Percentiles rank a stretch among this genome's conserved stretches.
phyloP scores from a whole-genome alignment of 2,888 invertebrate genomes.

The Drosophila hawaiiensis region DNA sequence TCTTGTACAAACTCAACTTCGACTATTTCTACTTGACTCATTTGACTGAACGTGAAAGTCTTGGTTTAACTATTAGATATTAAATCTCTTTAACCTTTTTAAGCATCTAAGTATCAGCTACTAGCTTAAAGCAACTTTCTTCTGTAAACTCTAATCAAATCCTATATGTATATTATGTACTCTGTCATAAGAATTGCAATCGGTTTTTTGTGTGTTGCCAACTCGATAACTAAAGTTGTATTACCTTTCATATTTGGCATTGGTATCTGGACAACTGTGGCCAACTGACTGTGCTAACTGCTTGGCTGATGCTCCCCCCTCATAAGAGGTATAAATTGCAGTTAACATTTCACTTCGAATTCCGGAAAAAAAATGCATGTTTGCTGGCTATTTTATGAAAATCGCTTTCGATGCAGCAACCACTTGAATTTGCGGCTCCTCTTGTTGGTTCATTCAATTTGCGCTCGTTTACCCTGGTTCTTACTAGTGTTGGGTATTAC shows the following conservation, averaged over 20 bases:
- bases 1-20: background rate
- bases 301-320: background rate
- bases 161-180: background rate
- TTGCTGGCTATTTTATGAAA: conserved; percentile 38
- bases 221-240: background rate
- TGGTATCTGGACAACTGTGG: conserved; percentile 6
- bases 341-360: conserved; percentile 43
- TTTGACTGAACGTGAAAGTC: background rate
- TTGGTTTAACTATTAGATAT: background rate
- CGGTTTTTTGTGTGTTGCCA: conserved; percentile 6
- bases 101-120: background rate
- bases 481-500: background rate
- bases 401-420: conserved; percentile 25
- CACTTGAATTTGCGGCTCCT: conserved; percentile 29
- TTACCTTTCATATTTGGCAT: background rate
- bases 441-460: conserved; percentile 10
- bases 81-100: background rate
- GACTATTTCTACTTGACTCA: background rate
- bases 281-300: conserved; percentile 1
- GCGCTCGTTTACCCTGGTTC: conserved; percentile 8
- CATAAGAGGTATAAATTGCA: conserved; percentile 43
- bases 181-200: conserved; percentile 11
- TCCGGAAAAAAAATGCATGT: conserved; percentile 10
- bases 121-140: background rate
- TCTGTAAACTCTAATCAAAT: background rate